Conservation (phyloP, 2,888 invertebrate genomes). For the Diaperis boleti region DNA sequence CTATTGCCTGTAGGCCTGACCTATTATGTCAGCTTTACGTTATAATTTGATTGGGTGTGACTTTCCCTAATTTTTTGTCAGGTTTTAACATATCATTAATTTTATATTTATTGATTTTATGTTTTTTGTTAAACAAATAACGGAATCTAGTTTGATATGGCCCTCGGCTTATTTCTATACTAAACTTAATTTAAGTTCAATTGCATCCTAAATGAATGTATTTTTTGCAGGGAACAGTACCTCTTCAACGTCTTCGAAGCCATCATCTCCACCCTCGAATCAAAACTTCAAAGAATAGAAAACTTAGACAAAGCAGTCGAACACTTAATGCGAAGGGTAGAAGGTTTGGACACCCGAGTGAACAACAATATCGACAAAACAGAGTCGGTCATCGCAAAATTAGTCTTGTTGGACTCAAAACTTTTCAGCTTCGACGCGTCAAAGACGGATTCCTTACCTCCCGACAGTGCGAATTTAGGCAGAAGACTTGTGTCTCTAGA, state of each 20-base stretch:
- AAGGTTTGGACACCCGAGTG: slow-evolving; percentile 83
- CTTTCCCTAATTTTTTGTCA: too few relatives aligned
- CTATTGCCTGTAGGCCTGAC: too few relatives aligned
- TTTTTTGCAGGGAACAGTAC: slow-evolving; percentile 85
- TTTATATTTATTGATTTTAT: too few relatives aligned
- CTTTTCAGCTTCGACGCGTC: slow-evolving; percentile 69
- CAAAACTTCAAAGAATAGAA: slow-evolving; percentile 88
- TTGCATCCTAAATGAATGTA: not conserved
- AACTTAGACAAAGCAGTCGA: slow-evolving; percentile 90
- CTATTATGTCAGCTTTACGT: not conserved
- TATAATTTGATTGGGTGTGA: too few relatives aligned
- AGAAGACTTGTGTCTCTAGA: slow-evolving; percentile 79
- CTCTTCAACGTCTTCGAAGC: slow-evolving; percentile 91
- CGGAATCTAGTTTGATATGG: too few relatives aligned
- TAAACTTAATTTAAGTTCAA: too few relatives aligned
- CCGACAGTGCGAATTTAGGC: slow-evolving; percentile 70
- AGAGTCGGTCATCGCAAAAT: slow-evolving; percentile 83
- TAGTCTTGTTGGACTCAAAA: slow-evolving; percentile 81
- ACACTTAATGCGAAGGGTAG: slow-evolving; percentile 87
- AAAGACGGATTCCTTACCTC: slow-evolving; percentile 51
- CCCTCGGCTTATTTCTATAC: too few relatives aligned
- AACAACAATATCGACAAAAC: slow-evolving; percentile 88
- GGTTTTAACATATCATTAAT: too few relatives aligned
- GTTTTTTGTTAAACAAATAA: too few relatives aligned
- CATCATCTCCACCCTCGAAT: slow-evolving; percentile 88